Conservation (phyloP, 1,140 invertebrate genomes). For the Agrypnia vestita region DNA sequence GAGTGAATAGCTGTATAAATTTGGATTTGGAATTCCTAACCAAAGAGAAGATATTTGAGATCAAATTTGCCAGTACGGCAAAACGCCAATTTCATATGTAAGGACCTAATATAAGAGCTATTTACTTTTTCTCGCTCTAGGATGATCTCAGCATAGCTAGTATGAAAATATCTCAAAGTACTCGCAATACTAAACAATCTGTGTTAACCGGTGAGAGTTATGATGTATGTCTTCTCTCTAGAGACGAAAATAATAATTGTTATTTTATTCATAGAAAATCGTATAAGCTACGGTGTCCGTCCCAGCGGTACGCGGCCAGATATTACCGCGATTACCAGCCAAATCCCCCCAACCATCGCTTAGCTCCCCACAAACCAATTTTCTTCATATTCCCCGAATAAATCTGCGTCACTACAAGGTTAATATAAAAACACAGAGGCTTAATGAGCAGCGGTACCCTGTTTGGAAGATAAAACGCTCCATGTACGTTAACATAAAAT, state of each 20-base stretch:
- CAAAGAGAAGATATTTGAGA: too few species aligned
- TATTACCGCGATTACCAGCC: conserved; percentile 38
- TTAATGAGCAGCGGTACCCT: not conserved
- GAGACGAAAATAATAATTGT: conserved; percentile 47
- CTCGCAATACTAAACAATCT: not conserved
- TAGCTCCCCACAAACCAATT: conserved; percentile 56
- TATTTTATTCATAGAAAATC: conserved; percentile 62
- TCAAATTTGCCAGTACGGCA: too few species aligned
- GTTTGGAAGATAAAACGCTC: not conserved
- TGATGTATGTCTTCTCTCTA: conserved; percentile 47
- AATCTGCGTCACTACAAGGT: not conserved
- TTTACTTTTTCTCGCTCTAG: too few species aligned
- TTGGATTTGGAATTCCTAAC: too few species aligned
- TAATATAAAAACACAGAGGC: not conserved
- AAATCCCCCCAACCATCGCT: conserved; percentile 49
- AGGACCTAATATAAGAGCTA: too few species aligned
- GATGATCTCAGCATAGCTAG: not conserved
- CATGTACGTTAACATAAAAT: not conserved
- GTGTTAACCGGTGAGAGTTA: conserved; percentile 31
- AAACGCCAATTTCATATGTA: too few species aligned
- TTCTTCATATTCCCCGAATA: conserved; percentile 52
- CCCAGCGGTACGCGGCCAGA: conserved; percentile 49
- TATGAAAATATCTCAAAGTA: not conserved
- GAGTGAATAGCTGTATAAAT: too few species aligned
- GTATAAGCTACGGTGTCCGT: conserved; percentile 46